Evolutionary conservation across 1,140 invertebrate species (phyloP), one percentile per base, ranked within the genome.

Genomic region (Branchinecta lynchi): DNA sequence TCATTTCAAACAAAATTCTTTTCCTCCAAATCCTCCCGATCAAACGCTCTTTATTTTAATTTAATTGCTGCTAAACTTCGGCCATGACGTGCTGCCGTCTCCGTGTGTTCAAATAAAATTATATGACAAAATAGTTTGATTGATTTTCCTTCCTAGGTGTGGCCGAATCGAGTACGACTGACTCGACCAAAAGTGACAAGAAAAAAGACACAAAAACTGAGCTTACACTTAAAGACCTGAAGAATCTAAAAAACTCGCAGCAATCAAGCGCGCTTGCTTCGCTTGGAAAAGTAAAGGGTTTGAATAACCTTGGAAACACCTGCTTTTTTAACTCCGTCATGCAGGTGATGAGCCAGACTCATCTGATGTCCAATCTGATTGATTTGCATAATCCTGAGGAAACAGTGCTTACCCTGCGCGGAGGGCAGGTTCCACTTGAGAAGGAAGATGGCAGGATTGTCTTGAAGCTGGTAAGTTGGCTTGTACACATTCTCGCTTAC

Each of bases 301-400:
- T 80, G 21, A 73, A 71, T 15, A 85, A 85, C 74, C 76, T 85
- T 43, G 84, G 84, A 43, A 84, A 85, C 74, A 85, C 84, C 5
- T 86, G 84, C 75, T 86, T 85, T 77, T 85, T 84, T 77, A 86
- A 86, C 78, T 82, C 84, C 60, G 81, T 20, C 69, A 73, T 70
- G 72, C 73, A 67, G 70, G 70, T 71, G 70, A 70, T 45, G 66
- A 75, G 51, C 44, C 70, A 69, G 70, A 73, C 67, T 65, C 72
- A 70, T 71, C 71, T 51, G n/a, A 68, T 69, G 70, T 72, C 43
- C 45, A 69, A 65, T 43, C 51, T 60, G 60, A 72, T 67, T 60
- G 72, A 67, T 60, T 69, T 65, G 45, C 65, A 68, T 44, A 73
- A n/a, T 71, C 73, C 67, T 70, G 71, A 72, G 66, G 73, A 60